Percentiles rank a stretch among this genome's conserved stretches.
These are phyloP conservation scores for Tyto alba DNA, from an alignment of 2,113 vertebrate genomes.

Conservation along the genomic window DNA sequence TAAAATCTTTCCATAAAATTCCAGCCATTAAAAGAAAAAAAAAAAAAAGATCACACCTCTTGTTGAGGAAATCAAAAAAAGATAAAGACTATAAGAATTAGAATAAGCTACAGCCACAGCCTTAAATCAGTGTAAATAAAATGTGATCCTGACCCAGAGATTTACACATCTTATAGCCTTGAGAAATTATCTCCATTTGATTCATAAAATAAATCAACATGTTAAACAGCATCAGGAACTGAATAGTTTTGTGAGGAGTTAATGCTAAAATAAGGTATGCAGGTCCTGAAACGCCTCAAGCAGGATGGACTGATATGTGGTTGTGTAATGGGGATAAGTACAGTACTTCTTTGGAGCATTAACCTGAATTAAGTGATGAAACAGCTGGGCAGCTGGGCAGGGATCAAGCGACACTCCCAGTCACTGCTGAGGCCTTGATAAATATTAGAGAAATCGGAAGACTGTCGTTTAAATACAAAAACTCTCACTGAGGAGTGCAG, in stretches of 20 bases:
- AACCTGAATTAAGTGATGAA: constrained; percentile 55
- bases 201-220: not conserved
- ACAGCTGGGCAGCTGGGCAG: not conserved
- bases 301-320: not conserved
- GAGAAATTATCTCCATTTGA: not conserved
- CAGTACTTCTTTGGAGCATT: constrained; percentile 24
- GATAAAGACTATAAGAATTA: not conserved
- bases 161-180: not conserved
- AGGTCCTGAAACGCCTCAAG: not conserved
- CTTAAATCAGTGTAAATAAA: not conserved
- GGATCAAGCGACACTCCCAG: not conserved
- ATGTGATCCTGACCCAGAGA: not conserved
- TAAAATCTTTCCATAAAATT: not conserved
- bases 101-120: not conserved
- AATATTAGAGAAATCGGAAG: not conserved
- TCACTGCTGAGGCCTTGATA: not conserved
- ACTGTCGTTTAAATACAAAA: accelerated
- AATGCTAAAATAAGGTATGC: not conserved
- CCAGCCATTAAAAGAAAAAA: not conserved
- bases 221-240: not conserved
- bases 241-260: not conserved
- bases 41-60: not conserved
- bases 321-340: constrained; percentile 39
- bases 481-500: not conserved
- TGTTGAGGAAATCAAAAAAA: not conserved